Evolutionary conservation across 2,888 invertebrate genomes (phyloP).

Genomic region (Hydropsyche betteni): DNA sequence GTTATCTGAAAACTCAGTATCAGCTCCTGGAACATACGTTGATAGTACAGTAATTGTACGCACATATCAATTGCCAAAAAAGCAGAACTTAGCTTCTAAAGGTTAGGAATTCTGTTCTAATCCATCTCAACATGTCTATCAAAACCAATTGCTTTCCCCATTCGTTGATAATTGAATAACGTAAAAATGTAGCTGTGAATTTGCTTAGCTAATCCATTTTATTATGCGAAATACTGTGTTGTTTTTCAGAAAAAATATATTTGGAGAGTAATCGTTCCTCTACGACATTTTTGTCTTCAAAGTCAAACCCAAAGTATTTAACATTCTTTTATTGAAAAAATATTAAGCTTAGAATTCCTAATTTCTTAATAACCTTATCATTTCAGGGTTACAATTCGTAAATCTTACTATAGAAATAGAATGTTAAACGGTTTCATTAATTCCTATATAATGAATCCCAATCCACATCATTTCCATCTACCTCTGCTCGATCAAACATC

Average conservation of each 20-base stretch:
- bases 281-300: too few relatives aligned
- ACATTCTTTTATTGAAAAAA: too few relatives aligned
- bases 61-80: conserved; percentile 46
- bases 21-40: conserved; percentile 36
- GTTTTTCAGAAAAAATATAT: not conserved
- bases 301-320: not conserved
- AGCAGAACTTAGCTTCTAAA: conserved; percentile 46
- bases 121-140: not conserved
- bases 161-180: too few relatives aligned
- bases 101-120: conserved; percentile 31
- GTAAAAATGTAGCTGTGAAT: too few relatives aligned
- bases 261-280: not conserved
- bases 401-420: conserved; percentile 55
- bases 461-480: conserved; percentile 62
- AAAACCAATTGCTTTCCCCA: too few relatives aligned
- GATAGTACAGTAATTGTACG: conserved; percentile 45
- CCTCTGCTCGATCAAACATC: conserved; percentile 53
- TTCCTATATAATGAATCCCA: conserved; percentile 59
- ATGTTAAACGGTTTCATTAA: conserved; percentile 63
- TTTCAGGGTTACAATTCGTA: not conserved
- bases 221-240: not conserved
- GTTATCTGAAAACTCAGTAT: conserved; percentile 50
- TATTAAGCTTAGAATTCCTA: too few relatives aligned
- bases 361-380: not conserved
- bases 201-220: not conserved